These are phyloP conservation scores for Paracentrotus lividus DNA, from an alignment of 53 echinoderm and acorn worm species.

Conservation along the genomic window DNA sequence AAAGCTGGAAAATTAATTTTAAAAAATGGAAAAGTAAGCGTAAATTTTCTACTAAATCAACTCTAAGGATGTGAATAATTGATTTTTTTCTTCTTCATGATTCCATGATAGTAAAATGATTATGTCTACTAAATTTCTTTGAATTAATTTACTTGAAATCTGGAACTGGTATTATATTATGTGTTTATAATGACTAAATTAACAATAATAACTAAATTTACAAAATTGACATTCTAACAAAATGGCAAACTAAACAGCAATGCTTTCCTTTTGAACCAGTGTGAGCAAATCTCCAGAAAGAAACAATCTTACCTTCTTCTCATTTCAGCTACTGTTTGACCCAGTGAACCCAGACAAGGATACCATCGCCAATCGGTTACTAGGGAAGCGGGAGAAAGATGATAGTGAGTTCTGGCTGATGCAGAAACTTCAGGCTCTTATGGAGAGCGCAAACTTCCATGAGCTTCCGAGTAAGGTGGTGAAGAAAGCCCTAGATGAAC, in stretches of 20 bases:
- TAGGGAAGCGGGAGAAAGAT: constrained; percentile 79
- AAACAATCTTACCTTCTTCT: constrained; percentile 10
- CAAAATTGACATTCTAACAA: too few species aligned
- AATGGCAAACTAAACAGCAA: neutral
- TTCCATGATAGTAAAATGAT: too few species aligned
- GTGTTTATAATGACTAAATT: too few species aligned
- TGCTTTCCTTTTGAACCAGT: neutral
- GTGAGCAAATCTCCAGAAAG: neutral
- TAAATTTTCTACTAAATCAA: too few species aligned
- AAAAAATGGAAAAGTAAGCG: too few species aligned
- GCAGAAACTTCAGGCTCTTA: constrained; percentile 84
- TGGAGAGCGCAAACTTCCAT: constrained; percentile 98
- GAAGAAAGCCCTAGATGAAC: constrained; percentile 87
- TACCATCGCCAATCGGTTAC: constrained; percentile 78
- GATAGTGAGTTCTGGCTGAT: constrained; percentile 99
- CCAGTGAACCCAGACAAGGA: constrained; percentile 98
- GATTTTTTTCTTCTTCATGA: too few species aligned
- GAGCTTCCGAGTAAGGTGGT: constrained; percentile 89
- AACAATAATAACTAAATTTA: too few species aligned
- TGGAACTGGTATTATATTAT: too few species aligned
- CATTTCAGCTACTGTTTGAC: constrained; percentile 87
- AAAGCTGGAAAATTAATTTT: too few species aligned
- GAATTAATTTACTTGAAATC: too few species aligned
- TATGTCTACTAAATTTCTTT: too few species aligned
- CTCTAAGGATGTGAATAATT: too few species aligned